Conservation (phyloP, 2,797 vertebrate species). For the Strix occidentalis region DNA sequence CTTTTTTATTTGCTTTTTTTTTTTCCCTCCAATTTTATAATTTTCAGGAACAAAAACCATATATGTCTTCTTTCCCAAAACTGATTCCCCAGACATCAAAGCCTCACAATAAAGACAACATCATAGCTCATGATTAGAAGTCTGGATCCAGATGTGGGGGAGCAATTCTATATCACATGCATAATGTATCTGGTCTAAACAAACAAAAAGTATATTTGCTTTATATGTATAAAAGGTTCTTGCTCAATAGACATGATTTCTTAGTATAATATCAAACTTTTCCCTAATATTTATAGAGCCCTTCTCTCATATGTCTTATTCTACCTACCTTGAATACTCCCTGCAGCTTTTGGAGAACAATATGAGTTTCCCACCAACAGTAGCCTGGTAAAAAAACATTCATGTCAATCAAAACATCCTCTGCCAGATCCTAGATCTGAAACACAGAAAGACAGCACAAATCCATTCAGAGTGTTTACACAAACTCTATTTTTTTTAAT, state of each 20-base stretch:
- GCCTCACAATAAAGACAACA: background rate
- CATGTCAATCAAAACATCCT: background rate
- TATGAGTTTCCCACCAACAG: background rate
- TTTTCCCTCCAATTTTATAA: accelerated
- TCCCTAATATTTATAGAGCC: background rate
- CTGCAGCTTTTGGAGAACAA: background rate
- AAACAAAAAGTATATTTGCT: background rate
- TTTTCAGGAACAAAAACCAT: background rate
- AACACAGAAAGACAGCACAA: background rate
- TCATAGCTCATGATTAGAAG: background rate
- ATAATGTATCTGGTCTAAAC: background rate
- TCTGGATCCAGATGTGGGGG: background rate
- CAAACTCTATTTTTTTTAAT: background rate
- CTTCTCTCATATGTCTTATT: background rate
- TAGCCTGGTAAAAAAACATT: background rate
- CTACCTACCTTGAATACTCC: background rate
- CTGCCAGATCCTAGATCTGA: background rate
- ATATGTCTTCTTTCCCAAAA: background rate
- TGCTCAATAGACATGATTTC: background rate
- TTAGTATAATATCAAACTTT: background rate
- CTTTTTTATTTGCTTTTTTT: background rate
- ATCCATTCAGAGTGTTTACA: background rate
- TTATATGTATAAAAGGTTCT: background rate
- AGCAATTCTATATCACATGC: background rate
- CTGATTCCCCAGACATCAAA: background rate